Base-by-base conservation (phyloP, 1,140 invertebrate genomes). In the Lucilia sericata region DNA sequence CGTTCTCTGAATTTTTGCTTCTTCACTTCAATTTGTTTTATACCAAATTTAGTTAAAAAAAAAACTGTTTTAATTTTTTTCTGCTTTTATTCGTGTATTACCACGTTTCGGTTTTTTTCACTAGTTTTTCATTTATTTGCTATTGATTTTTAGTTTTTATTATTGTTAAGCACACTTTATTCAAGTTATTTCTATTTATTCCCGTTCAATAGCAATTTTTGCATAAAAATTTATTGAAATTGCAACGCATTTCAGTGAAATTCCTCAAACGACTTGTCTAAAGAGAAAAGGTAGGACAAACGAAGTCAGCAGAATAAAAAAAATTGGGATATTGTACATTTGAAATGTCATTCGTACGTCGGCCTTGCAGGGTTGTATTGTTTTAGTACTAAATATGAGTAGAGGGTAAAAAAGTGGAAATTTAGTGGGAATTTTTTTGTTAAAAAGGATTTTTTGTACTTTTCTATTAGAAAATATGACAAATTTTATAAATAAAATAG, bases 201-300 rank as follows among this genome's bases (percentile, higher is more conserved):
- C n/a, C 7, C 60, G 60, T 70, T 70, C n/a, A 70, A 70, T 25
- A 21, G n/a, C n/a, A 9, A 8, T 70, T 70, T 70, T 70, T 70
- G 65, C 65, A 70, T 70, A 70, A 70, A 70, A 70, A 70, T 70
- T 70, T 70, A 12, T 70, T 21, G 65, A 70, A 70, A 70, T 70
- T 70, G 65, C 65, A 70, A 70, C 65, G 65, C 65, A 70, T 25
- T 21, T 70, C 65, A 25, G 19, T 70, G 65, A 70, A 70, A 70
- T 70, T 70, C 65, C 65, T 21, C 65, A 70, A 70, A 70, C 65
- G 65, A 70, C 17, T 70, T 70, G 65, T 25, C 25, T 30, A 70
- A 70, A 25, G 65, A 70, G 65, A 70, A 70, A 70, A 19, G 65
- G 65, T 70, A 70, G n/a, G 65, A 25, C 65, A 70, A 70, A 70